Base-by-base conservation (phyloP, 1,140 invertebrate genomes). In the Batillaria attramentaria region DNA sequence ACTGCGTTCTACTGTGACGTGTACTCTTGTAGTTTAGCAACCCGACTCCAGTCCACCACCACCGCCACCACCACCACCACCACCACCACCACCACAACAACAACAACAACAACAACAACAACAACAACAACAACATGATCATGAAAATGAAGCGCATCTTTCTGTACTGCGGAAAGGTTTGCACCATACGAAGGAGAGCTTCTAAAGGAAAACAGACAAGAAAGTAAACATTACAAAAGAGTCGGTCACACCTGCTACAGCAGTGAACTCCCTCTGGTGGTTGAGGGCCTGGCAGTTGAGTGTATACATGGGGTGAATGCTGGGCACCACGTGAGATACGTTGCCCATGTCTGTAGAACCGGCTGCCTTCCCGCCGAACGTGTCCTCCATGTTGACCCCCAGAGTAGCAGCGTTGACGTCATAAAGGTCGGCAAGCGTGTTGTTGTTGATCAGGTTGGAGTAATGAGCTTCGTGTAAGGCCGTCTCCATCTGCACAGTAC, bases 321-420 rank as follows among this genome's bases (percentile, higher is more conserved):
- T 83, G 1, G 91, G 91, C 1, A 91, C 84, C 41, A 86, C 84
- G 37, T 88, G 86, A 10, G 89, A 90, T 10, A 91, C 89, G 81
- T 91, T 89, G 1, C 91, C 91, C 89, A 88, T 87, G 79, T 89
- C 86, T 3, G 87, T 86, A 10, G 84, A 87, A 31, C 85, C 86
- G 6, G 76, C 57, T 0, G 73, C 28, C 39, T 68, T n/a, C 46
- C 73, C 72, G 43, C 41, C 46, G 0, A 81, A 46, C 2, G 72
- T 42, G 31, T 75, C 66, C n/a, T 74, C 66, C 28, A 79, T 68
- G 24, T 78, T 33, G 3, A 76, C 24, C 46, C 84, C 83, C 28
- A 87, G 16, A 16, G 8, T 46, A 77, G 78, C 66, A 5, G 81
- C 83, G 77, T 87, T 84, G n/a, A 62, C 78, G 33, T 78, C 62